These are phyloP conservation scores for Toxostoma redivivum DNA, from an alignment of 2,113 vertebrate genomes.

Conservation along the genomic window DNA sequence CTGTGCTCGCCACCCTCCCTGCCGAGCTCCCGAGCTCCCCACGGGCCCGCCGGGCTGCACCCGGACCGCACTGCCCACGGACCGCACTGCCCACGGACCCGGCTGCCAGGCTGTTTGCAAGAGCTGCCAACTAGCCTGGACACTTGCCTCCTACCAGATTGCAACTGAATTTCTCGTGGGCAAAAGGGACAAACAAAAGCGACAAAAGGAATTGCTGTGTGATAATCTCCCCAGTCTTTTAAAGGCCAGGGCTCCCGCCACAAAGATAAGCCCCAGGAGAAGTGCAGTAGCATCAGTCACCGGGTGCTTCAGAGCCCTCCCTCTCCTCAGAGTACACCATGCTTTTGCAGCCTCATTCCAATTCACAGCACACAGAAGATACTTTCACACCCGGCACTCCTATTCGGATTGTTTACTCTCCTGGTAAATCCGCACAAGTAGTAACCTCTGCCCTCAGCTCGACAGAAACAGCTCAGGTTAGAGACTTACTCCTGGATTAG, in stretches of 20 bases:
- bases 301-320: background rate
- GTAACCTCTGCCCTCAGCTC: background rate
- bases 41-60: too few species aligned
- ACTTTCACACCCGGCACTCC: background rate
- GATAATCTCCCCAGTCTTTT: background rate
- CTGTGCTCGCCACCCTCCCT: background rate
- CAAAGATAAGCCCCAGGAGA: background rate
- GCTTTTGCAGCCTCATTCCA: background rate
- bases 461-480: background rate
- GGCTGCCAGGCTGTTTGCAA: rapidly evolving
- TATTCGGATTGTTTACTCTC: background rate
- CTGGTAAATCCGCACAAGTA: background rate
- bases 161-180: background rate
- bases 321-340: background rate
- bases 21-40: background rate
- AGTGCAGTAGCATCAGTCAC: rapidly evolving
- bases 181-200: rapidly evolving
- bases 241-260: background rate
- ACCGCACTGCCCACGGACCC: background rate
- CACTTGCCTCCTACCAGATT: rapidly evolving
- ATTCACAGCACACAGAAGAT: background rate
- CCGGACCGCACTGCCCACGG: rapidly evolving
- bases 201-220: background rate
- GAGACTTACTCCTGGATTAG: background rate
- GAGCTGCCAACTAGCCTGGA: rapidly evolving